phyloP scores from a whole-genome alignment of 2,797 vertebrate genomes.

The Phoeniculus purpureus region DNA sequence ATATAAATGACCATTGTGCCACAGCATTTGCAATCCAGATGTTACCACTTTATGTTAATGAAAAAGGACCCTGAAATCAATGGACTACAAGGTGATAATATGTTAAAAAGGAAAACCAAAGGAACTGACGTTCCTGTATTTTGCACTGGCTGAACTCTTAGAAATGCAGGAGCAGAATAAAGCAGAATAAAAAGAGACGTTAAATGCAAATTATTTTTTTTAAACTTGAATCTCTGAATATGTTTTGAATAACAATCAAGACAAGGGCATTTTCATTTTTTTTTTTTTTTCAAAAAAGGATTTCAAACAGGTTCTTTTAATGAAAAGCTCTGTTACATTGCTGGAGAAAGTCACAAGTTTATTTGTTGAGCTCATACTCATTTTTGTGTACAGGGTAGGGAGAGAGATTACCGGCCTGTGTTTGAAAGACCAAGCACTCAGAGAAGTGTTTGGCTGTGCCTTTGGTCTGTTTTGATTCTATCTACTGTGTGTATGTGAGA shows the following conservation, averaged over 20 bases:
- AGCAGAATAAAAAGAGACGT: background rate
- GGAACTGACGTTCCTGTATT: background rate
- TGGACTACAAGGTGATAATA: background rate
- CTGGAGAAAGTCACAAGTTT: background rate
- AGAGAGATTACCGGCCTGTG: background rate
- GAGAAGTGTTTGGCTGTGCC: background rate
- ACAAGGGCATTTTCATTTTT: background rate
- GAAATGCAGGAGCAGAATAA: background rate
- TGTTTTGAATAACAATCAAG: slow-evolving; percentile 23
- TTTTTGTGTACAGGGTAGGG: background rate
- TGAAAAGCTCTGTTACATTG: background rate
- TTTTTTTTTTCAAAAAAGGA: too few relatives aligned
- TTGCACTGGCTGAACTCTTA: background rate
- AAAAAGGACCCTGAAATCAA: background rate
- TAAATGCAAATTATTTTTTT: background rate
- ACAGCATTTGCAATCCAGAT: slow-evolving; percentile 18
- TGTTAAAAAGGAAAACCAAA: slow-evolving; percentile 6
- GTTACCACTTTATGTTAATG: background rate
- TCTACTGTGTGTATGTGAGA: background rate
- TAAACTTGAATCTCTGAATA: background rate
- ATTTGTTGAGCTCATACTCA: background rate
- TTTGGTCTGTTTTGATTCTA: background rate
- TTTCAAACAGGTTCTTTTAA: slow-evolving; percentile 3
- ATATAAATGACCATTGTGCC: background rate
- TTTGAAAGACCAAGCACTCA: background rate